Evolutionary conservation across 2,797 vertebrate genomes (phyloP).

Genomic region (Austrolebias charrua): DNA sequence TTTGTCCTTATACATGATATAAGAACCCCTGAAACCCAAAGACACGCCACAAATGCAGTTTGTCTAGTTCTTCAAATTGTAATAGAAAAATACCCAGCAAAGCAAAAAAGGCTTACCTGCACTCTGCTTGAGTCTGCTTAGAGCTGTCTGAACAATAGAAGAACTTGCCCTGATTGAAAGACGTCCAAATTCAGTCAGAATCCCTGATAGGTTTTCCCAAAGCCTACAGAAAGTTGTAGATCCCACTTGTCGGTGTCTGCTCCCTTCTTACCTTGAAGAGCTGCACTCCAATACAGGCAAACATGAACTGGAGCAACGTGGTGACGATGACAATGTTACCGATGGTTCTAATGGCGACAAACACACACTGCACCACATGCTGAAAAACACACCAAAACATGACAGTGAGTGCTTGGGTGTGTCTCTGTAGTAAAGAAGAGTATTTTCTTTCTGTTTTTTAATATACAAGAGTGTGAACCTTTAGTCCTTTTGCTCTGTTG

Average conservation of each 20-base stretch:
- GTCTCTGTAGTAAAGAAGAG: not conserved
- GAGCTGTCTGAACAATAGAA: constrained; percentile 91
- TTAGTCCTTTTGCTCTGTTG: constrained; percentile 97
- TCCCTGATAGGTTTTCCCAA: not conserved
- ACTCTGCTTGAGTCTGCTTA: constrained; percentile 89
- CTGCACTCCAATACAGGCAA: constrained; percentile 99
- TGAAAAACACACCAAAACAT: constrained; percentile 52
- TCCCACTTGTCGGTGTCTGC: not conserved
- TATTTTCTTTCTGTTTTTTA: not conserved
- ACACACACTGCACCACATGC: constrained; percentile 99
- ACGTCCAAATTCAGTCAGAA: not conserved
- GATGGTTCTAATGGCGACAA: constrained; percentile 97
- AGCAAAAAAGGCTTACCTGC: constrained; percentile 80
- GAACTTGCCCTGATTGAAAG: constrained; percentile 84
- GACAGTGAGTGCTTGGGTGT: not conserved
- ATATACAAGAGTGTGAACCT: constrained; percentile 75
- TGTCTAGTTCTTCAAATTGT: not conserved
- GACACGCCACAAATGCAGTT: not conserved
- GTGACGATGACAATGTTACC: constrained; percentile 99
- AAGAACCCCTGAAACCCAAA: constrained; percentile 84
- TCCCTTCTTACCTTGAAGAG: constrained; percentile 90
- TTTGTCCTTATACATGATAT: constrained; percentile 94
- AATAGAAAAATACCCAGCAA: not conserved
- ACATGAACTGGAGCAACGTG: constrained; percentile 98
- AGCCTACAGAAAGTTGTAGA: not conserved